Percentiles rank a stretch among this genome's conserved stretches.
Conservation (phyloP, 2,797 vertebrate species). For the Parotocinclus haroldoi region DNA sequence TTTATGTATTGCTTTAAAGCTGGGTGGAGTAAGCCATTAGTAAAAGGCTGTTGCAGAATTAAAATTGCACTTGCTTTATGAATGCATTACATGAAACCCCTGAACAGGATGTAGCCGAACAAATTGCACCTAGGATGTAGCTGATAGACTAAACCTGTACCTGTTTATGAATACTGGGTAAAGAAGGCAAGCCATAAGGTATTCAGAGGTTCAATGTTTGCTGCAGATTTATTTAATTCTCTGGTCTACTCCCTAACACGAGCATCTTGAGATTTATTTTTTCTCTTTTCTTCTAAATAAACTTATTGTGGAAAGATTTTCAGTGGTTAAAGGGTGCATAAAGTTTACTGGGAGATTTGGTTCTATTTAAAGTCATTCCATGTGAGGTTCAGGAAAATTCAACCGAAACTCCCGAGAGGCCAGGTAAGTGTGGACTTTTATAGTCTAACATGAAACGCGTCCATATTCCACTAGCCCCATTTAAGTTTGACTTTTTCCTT, state of each 20-base stretch:
- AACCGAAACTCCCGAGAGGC: conserved; percentile 66
- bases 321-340: conserved; percentile 57
- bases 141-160: too few species aligned
- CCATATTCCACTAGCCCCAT: conserved; percentile 63
- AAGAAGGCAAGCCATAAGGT: not conserved
- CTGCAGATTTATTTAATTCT: not conserved
- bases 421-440: conserved; percentile 66
- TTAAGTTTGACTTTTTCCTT: conserved; percentile 18
- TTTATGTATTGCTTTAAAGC: too few species aligned
- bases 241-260: not conserved
- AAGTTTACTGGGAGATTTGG: conserved; percentile 69
- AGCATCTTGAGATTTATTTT: too few species aligned
- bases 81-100: too few species aligned
- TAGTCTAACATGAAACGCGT: conserved; percentile 54
- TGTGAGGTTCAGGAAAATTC: conserved; percentile 75
- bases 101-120: too few species aligned
- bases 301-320: conserved; percentile 7
- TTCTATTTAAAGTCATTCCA: conserved; percentile 78
- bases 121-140: too few species aligned
- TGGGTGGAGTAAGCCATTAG: too few species aligned
- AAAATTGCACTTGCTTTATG: too few species aligned
- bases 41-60: too few species aligned
- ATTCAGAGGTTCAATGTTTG: conserved; percentile 1
- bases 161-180: too few species aligned
- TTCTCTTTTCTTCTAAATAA: not conserved